Evolutionary conservation across 53 echinoderm and acorn worm genomes (phyloP), one percentile per base, ranked within the genome.

Genomic region (Paracentrotus lividus): DNA sequence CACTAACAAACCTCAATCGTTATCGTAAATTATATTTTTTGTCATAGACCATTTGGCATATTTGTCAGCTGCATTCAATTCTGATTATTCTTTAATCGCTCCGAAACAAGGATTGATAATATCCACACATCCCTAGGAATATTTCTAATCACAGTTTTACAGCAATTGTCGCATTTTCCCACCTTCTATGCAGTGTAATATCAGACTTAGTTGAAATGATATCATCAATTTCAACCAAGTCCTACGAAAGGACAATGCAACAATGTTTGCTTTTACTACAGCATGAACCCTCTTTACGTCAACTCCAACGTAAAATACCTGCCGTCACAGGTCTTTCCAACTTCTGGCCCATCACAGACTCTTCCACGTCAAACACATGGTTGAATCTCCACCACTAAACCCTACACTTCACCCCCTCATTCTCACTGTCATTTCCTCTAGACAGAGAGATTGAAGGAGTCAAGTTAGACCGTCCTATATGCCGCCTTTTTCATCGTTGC

Each of bases 391-490:
- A 81, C 81, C 81, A 47, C 81, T 78, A 44, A 45, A 44, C 45
- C 81, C 81, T n/a, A n/a, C n/a, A n/a, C n/a, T n/a, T 9, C 8
- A 45, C n/a, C 81, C 47, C 43, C n/a, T 24, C 45, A 45, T 47
- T 24, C 47, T n/a, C 15, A 75, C 42, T 38, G 15, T 75, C 75
- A 16, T 21, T 2, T 69, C 36, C 36, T 69, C 5, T 15, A n/a
- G 69, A 34, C 69, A 43, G 26, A 2, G 81, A 8, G 81, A 10
- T 45, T n/a, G 81, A 78, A 78, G 44, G 81, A 24, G 47, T 23
- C 43, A 24, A 78, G 26, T n/a, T n/a, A 36, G n/a, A 55, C 86
- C 86, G 86, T 84, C 56, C 86, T 12, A 56, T n/a, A 86, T 86
- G 81, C 47, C 36, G 86, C 86, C 56, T 81, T 86, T 54, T 7